These are phyloP conservation scores for Streblospio benedicti DNA, from an alignment of 1,140 invertebrate genomes.

Conservation along the genomic window DNA sequence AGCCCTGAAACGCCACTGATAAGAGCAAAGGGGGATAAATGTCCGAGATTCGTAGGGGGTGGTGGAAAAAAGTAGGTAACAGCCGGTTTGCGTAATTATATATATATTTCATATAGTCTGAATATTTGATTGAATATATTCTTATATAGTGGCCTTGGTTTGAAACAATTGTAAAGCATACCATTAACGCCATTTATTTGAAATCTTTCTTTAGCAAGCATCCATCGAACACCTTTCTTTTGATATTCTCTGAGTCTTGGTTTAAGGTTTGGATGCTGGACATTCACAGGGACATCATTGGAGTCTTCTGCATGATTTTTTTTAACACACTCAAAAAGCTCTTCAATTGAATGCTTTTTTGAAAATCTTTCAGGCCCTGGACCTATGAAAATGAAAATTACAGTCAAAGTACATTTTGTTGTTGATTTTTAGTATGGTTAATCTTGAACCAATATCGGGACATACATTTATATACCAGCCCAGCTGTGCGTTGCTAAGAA, in stretches of 20 bases:
- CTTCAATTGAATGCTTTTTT: slow-evolving; percentile 46
- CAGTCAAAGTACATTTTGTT: background rate
- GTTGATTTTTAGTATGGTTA: background rate
- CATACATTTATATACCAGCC: background rate
- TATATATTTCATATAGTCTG: no score
- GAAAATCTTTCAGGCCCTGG: slow-evolving; percentile 10
- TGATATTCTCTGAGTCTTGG: slow-evolving; percentile 60
- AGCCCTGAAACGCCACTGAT: no score
- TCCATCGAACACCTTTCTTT: slow-evolving; percentile 59
- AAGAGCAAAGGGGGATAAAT: no score
- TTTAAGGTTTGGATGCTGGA: slow-evolving; percentile 51
- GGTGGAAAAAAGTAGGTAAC: no score
- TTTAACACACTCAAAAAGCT: slow-evolving; percentile 47
- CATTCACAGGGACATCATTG: slow-evolving; percentile 13
- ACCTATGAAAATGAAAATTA: slow-evolving; percentile 13
- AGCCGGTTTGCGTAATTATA: no score
- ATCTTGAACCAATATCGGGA: background rate
- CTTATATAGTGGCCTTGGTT: background rate
- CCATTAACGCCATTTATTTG: no score
- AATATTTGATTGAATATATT: background rate
- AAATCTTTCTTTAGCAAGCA: slow-evolving; percentile 48
- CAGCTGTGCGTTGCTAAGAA: background rate
- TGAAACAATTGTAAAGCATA: background rate
- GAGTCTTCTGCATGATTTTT: slow-evolving; percentile 34
- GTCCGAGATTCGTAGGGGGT: no score